Evolutionary conservation across 1,140 invertebrate species (phyloP), one percentile per base, ranked within the genome.

Genomic region (Semibalanus balanoides): DNA sequence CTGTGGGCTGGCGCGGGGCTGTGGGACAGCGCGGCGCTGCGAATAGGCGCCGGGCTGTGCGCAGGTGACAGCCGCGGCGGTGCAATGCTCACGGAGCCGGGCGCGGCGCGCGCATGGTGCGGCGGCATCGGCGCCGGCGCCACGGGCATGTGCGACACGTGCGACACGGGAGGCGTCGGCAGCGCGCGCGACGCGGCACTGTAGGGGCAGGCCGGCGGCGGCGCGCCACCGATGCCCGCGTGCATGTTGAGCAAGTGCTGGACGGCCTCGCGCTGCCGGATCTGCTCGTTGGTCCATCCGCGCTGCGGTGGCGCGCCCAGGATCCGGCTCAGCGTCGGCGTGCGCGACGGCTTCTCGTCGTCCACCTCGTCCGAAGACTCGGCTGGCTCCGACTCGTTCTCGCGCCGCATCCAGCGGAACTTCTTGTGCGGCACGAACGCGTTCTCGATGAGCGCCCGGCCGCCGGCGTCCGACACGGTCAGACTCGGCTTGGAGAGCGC

Each of bases 351-450:
- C 29, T 72, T 72, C 29, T 72, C 70, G 29, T 72, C 70, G 19
- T 27, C 70, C 28, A 28, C n/a, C 28, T 72, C 70, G 25, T 29
- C 70, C 5, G 74, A 77, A 78, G 19, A 79, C 78, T 76, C 80
- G 77, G 77, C 81, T 73, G 81, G 81, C 76, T 78, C 81, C 28
- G 81, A 80, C 74, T 79, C 80, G 64, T 74, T 79, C 74, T 76
- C 76, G 40, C 79, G 75, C 75, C 80, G 79, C 72, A 79, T 76
- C 76, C 82, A 81, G 5, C 94, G 88, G 87, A 96, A 96, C 83
- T 96, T 96, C 83, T 96, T 96, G 86, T 96, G 94, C 73, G 93
- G 93, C 81, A 95, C 93, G 85, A 96, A 96, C 0, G 93, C 93
- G 84, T 95, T 93, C 82, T 95, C 93, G 93, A 96, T 95, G 69